Conservation (phyloP, 2,113 vertebrate genomes). For the Gambusia holbrooki region DNA sequence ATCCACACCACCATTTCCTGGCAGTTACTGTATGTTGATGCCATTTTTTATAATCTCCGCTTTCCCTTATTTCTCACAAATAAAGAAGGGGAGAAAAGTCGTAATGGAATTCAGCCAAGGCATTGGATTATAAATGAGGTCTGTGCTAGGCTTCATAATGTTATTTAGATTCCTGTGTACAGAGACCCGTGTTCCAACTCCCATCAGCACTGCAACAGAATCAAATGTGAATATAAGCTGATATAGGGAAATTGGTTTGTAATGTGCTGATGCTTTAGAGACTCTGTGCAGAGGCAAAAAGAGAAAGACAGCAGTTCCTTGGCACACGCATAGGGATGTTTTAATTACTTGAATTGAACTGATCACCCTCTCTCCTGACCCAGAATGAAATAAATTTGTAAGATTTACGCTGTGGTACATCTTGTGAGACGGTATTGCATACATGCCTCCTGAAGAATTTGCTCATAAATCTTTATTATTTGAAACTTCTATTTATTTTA, state of each 20-base stretch:
- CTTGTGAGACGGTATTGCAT: conserved; percentile 39
- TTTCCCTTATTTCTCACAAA: conserved; percentile 86
- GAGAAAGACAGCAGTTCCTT: conserved; percentile 75
- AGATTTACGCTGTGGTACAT: conserved; percentile 51
- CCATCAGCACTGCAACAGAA: conserved; percentile 95
- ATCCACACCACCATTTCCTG: conserved; percentile 47
- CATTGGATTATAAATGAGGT: conserved; percentile 99
- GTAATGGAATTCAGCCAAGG: conserved; percentile 95
- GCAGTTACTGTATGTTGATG: conserved; percentile 71
- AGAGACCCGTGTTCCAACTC: conserved; percentile 93
- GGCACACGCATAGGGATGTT: conserved; percentile 78
- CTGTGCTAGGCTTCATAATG: conserved; percentile 92
- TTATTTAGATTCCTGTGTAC: conserved; percentile 98
- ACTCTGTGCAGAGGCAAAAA: conserved; percentile 78
- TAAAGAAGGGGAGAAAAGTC: conserved; percentile 82
- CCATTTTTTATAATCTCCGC: conserved; percentile 78
- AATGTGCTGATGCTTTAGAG: conserved; percentile 94
- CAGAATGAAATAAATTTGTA: conserved; percentile 73
- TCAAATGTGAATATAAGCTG: conserved; percentile 98
- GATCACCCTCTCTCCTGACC: conserved; percentile 69
- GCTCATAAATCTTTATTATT: conserved; percentile 36
- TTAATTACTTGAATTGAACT: conserved; percentile 81
- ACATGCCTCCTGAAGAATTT: conserved; percentile 31
- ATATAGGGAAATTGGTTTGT: conserved; percentile 98
- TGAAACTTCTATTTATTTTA: conserved; percentile 23